Evolutionary conservation across 1,140 invertebrate species (phyloP).

Genomic region (honey bee (Apis mellifera)): DNA sequence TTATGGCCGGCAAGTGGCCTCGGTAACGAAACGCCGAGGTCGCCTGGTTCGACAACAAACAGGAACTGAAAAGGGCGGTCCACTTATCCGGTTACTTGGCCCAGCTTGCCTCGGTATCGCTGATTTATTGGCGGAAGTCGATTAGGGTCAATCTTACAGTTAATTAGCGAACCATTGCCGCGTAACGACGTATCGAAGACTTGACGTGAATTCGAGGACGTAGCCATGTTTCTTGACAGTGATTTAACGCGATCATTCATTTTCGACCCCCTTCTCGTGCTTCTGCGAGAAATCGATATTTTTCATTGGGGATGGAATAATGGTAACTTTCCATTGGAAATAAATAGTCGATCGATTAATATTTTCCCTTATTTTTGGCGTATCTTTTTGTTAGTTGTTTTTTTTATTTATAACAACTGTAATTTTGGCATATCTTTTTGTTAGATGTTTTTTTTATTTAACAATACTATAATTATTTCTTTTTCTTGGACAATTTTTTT

Average conservation of each 20-base stretch:
- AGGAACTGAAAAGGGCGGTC: conserved; percentile 61
- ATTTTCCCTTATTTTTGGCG: too few species aligned
- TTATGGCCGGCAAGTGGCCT: conserved; percentile 57
- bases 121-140: conserved; percentile 64
- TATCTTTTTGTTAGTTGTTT: too few species aligned
- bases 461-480: too few species aligned
- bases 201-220: conserved; percentile 15
- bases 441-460: too few species aligned
- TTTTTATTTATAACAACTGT: too few species aligned
- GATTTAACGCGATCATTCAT: conserved; percentile 29
- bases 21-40: conserved; percentile 56
- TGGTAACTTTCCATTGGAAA: conserved; percentile 5
- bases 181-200: conserved; percentile 17
- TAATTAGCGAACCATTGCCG: conserved; percentile 43
- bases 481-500: too few species aligned
- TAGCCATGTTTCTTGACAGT: not conserved
- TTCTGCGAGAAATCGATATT: not conserved
- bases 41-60: conserved; percentile 59
- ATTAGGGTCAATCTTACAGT: conserved; percentile 59
- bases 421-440: too few species aligned
- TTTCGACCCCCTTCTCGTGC: too few species aligned
- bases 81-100: conserved; percentile 52
- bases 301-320: not conserved
- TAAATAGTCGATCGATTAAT: not conserved
- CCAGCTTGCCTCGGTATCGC: conserved; percentile 22